Evolutionary conservation across 2,113 vertebrate genomes (phyloP).

Genomic region (Irena cyanogastra): DNA sequence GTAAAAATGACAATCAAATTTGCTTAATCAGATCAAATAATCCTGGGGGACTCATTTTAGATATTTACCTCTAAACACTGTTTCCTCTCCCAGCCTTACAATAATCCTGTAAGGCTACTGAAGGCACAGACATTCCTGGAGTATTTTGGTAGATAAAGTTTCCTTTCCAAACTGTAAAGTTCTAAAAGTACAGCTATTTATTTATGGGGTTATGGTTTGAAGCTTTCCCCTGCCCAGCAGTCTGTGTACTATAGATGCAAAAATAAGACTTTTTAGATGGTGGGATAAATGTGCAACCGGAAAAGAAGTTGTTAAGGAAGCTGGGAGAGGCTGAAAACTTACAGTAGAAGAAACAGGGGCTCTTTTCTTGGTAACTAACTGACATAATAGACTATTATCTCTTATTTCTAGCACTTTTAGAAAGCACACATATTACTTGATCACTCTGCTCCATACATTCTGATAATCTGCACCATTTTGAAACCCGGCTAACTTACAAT

Average conservation of each 20-base stretch:
- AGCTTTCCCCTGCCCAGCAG: background rate
- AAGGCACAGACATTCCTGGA: background rate
- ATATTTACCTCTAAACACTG: background rate
- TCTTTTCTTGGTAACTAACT: background rate
- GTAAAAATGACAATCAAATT: background rate
- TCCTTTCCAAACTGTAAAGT: background rate
- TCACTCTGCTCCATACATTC: background rate
- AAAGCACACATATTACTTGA: background rate
- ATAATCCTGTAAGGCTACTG: background rate
- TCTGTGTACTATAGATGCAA: background rate
- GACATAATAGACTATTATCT: background rate
- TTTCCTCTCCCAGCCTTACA: background rate
- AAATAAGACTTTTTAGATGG: background rate
- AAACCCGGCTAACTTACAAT: slow-evolving; percentile 84
- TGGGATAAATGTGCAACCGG: background rate
- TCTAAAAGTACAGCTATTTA: background rate
- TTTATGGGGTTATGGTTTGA: background rate
- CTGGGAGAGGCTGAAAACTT: background rate
- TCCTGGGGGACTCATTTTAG: background rate
- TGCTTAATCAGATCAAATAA: background rate
- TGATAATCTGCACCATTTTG: background rate
- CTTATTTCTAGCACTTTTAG: background rate
- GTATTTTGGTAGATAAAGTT: background rate
- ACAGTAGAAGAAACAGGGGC: background rate
- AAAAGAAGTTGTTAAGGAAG: background rate